Percentiles rank a stretch among this genome's conserved stretches.
Conservation (phyloP, 2,797 vertebrate species). For the Sciaenops ocellatus region DNA sequence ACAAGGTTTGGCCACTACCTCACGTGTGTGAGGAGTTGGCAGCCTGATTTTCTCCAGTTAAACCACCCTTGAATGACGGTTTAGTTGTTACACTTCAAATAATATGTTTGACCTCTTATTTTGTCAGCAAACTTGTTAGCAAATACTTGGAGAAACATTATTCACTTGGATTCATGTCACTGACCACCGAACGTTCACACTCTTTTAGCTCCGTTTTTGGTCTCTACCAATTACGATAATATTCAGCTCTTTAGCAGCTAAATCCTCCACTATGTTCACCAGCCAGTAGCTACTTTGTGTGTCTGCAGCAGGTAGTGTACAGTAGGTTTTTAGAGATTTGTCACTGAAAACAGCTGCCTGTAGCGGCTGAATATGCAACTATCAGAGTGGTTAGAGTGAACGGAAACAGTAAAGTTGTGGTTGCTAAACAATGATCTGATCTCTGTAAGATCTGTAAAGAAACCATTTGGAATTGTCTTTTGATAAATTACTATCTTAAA, state of each 20-base stretch:
- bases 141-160: background rate
- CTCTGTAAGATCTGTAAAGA: background rate
- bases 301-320: background rate
- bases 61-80: background rate
- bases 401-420: background rate
- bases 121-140: background rate
- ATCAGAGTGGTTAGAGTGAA: background rate
- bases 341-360: background rate
- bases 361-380: background rate
- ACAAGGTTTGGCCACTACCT: too few species aligned
- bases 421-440: background rate
- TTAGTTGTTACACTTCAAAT: background rate
- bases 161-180: background rate
- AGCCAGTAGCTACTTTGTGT: background rate
- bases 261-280: background rate
- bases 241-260: background rate
- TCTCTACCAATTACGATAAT: background rate
- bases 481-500: too few species aligned
- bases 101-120: background rate
- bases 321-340: background rate
- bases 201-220: background rate
- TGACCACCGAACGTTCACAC: background rate
- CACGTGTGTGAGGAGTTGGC: slow-evolving; percentile 1
- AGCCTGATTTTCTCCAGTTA: background rate
- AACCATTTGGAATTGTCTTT: too few species aligned